phyloP scores from a whole-genome alignment of 2,888 invertebrate genomes.

The Thelaira solivaga region DNA sequence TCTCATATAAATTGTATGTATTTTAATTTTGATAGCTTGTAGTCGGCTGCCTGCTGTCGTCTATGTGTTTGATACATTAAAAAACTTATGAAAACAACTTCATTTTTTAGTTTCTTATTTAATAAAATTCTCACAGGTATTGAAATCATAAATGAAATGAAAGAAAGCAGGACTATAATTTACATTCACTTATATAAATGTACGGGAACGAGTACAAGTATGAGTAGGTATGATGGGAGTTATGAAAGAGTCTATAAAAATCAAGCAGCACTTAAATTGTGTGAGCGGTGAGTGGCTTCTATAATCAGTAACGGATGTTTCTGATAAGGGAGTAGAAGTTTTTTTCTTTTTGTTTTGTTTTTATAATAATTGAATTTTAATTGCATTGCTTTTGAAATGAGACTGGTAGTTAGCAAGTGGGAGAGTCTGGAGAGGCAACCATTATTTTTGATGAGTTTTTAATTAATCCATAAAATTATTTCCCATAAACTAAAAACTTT shows the following conservation, averaged over 20 bases:
- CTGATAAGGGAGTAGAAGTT: slow-evolving; percentile 46
- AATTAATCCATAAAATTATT: slow-evolving; percentile 55
- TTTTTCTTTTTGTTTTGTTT: too few relatives aligned
- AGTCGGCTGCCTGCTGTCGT: too few relatives aligned
- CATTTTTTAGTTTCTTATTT: not conserved
- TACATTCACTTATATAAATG: too few relatives aligned
- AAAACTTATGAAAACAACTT: too few relatives aligned
- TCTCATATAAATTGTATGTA: too few relatives aligned
- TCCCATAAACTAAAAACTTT: slow-evolving; percentile 42
- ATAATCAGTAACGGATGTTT: slow-evolving; percentile 21
- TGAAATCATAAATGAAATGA: slow-evolving; percentile 20
- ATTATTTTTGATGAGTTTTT: slow-evolving; percentile 54
- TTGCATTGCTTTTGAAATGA: slow-evolving; percentile 3
- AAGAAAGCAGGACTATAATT: too few relatives aligned
- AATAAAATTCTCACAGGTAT: slow-evolving; percentile 51
- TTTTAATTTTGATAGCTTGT: too few relatives aligned
- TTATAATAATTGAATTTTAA: slow-evolving; percentile 44
- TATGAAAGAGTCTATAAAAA: too few relatives aligned
- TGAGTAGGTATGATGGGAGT: too few relatives aligned
- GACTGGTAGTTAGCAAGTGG: too few relatives aligned
- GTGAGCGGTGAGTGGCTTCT: not conserved
- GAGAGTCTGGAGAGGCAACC: not conserved
- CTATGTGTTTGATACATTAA: too few relatives aligned
- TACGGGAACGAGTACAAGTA: too few relatives aligned
- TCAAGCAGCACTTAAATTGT: not conserved